Base-by-base conservation (phyloP, 2,888 invertebrate genomes). In the Caprella mutica region DNA sequence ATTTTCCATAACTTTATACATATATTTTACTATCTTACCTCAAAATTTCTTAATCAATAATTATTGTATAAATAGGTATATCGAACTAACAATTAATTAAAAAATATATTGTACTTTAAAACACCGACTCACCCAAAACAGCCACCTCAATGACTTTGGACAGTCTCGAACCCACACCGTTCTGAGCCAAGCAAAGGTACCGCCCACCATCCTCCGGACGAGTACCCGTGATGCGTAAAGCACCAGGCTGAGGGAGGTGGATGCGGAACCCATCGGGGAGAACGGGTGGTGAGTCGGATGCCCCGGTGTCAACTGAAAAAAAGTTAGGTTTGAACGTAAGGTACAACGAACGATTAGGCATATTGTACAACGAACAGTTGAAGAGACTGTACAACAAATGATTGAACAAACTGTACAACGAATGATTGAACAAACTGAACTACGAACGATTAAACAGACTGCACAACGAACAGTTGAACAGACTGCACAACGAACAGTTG, bases 131-230 rank as follows among this genome's bases (percentile, higher is more conserved):
- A 63, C 64, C 64, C 6, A 59, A 53, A n/a, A 64, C 59, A 12
- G 57, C 38, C 30, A 64, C 55, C 14, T 54, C 29, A 9, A 64
- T 53, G 23, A 55, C 56, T 38, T 64, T 64, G 21, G 58, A 46
- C 24, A 64, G 33, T 24, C 53, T 38, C 2, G 64, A 60, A 2
- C 40, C 44, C 26, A 64, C 56, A 3, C 58, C 58, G 33, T 64
- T 64, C 9, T 59, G 46, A 2, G 60, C 64, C 23, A 50, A 48
- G 29, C 64, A 64, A 38, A 58, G 29, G 42, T 64, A 64, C 9
- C 57, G 48, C 8, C 64, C 64, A 8, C 55, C 52, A 44, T 64
- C 64, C 39, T 59, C 52, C 1, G 52, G 55, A 5, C 58, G 58
- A 23, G 60, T 52, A 12, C 50, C 57, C 12, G 52, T 29, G 21